These are phyloP conservation scores for Dysidea cf. avara DNA, from an alignment of 37 sponge, comb jelly and placozoan species.

Conservation along the genomic window DNA sequence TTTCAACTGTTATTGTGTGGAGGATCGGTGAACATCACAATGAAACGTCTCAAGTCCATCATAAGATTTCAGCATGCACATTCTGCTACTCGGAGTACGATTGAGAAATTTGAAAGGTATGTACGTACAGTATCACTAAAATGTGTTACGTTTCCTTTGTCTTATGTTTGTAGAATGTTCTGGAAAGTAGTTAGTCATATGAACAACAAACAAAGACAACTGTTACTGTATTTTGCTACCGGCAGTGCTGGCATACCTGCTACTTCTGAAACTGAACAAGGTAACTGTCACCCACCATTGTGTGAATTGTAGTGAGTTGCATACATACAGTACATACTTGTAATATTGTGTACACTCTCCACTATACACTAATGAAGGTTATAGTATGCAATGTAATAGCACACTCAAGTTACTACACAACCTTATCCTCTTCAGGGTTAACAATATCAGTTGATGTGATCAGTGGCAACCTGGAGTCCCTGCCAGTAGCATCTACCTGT, in stretches of 20 bases:
- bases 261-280: conserved; percentile 15
- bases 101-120: conserved; percentile 76
- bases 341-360: too few relatives aligned
- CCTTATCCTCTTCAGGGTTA: too few relatives aligned
- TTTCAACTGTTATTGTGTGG: conserved; percentile 91
- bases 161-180: conserved; percentile 68
- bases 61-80: conserved; percentile 80
- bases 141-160: neutral
- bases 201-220: conserved; percentile 88
- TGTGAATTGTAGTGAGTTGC: too few relatives aligned
- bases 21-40: conserved; percentile 77
- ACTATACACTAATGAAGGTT: too few relatives aligned
- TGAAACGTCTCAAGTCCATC: conserved; percentile 66
- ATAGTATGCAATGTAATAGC: too few relatives aligned
- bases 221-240: conserved; percentile 94
- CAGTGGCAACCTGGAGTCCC: conserved; percentile 53
- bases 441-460: conserved; percentile 75
- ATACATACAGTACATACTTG: too few relatives aligned
- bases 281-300: neutral
- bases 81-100: conserved; percentile 13
- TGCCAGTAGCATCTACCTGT: conserved; percentile 92
- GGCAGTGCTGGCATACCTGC: conserved; percentile 75
- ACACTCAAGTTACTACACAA: too few relatives aligned
- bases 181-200: conserved; percentile 91
- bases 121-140: too few relatives aligned